Evolutionary conservation across 2,797 vertebrate genomes (phyloP).

Genomic region (Sebastes minor): DNA sequence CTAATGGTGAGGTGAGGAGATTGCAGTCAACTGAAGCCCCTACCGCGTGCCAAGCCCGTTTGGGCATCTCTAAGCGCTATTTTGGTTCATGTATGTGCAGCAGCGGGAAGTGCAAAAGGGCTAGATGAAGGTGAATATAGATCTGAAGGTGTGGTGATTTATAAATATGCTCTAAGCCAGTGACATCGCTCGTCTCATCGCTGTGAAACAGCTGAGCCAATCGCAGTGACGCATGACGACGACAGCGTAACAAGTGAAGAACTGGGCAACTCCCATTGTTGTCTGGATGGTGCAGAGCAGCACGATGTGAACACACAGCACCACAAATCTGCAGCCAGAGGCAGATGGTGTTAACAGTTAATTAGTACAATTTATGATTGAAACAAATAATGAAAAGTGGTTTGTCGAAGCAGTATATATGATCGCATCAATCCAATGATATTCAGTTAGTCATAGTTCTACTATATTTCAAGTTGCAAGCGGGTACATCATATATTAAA

Average conservation of each 20-base stretch:
- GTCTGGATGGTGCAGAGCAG: neutral
- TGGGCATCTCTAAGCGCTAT: too few species aligned
- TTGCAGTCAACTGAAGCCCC: too few species aligned
- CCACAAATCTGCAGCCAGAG: neutral
- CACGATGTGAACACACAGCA: neutral
- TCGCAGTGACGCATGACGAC: neutral
- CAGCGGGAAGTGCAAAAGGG: too few species aligned
- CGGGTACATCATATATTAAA: neutral
- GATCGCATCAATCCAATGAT: neutral
- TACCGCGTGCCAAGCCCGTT: rapidly evolving
- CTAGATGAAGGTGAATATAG: too few species aligned
- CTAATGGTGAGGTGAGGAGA: too few species aligned
- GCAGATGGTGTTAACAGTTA: neutral
- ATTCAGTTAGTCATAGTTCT: neutral
- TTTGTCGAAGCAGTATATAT: neutral
- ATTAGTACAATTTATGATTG: neutral
- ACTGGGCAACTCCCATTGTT: neutral
- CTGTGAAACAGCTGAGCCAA: too few species aligned
- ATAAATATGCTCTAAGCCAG: neutral
- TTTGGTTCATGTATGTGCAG: too few species aligned
- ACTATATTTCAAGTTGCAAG: neutral
- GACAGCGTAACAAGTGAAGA: neutral
- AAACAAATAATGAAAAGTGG: neutral
- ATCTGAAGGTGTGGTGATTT: neutral
- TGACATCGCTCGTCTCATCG: neutral